Base-by-base conservation (phyloP, 2,113 vertebrate genomes). In the Lucifuga dentata region DNA sequence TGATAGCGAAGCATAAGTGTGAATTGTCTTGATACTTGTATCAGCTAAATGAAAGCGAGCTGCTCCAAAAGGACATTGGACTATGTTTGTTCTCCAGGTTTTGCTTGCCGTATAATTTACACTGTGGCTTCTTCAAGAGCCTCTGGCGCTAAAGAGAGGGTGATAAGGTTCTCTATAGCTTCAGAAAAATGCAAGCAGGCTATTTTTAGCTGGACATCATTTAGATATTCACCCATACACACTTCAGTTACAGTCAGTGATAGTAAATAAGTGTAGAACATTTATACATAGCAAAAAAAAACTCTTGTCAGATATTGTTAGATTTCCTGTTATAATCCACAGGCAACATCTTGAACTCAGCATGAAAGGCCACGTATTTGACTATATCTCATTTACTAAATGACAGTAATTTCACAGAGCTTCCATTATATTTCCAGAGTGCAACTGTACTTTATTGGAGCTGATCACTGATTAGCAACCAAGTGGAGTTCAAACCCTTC, bases 121-220 rank as follows among this genome's bases (percentile, higher is more conserved):
- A 46, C 23, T 24, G n/a, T 58, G 51, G 51, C 52, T 82, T 84
- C 62, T 66, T 79, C 38, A 71, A 76, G 56, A 61, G 44, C 19
- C 57, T 59, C 13, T 68, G 66, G 59, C 62, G 62, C 62, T 35
- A 21, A 41, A 56, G 63, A 67, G 73, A 72, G 29, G 2, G 68
- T 63, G 33, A 26, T 61, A 75, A 73, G 65, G 39, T 78, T 78
- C 39, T 79, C 60, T 71, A 20, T 55, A 58, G 65, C 66, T 2
- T 59, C 19, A 69, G 39, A 50, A 74, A 23, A 15, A 61, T 32
- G 56, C 50, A 66, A 51, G 59, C 29, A 80, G 75, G 58, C 72
- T 82, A 80, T 78, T 64, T 84, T 82, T 81, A 83, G 76, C 56
- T 40, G 16, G 48, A 67, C 67, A 66, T 84, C 63, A 62, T 70